These are phyloP conservation scores for Zapus hudsonius DNA, from an alignment of 2,113 vertebrate genomes.

Conservation along the genomic window DNA sequence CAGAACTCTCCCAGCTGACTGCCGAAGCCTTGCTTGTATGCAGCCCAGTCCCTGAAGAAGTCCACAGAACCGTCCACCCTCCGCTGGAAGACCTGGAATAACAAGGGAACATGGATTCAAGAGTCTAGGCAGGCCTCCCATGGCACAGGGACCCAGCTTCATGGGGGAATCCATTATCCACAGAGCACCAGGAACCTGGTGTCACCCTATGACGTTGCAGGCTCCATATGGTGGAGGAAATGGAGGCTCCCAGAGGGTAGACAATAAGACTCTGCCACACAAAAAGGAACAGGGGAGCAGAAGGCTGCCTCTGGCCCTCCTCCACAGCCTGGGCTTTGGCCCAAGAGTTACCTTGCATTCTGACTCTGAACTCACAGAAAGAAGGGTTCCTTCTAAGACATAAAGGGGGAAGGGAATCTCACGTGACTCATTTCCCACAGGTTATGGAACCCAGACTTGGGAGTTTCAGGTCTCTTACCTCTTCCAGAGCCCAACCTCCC, in stretches of 20 bases:
- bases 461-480: rapidly evolving
- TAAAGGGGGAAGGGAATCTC: rapidly evolving
- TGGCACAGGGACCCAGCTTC: rapidly evolving
- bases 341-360: rapidly evolving
- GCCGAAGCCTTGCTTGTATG: constrained; percentile 82
- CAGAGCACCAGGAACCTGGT: not conserved
- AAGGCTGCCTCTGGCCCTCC: rapidly evolving
- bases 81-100: constrained; percentile 79
- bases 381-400: rapidly evolving
- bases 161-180: rapidly evolving
- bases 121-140: rapidly evolving
- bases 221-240: rapidly evolving
- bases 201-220: rapidly evolving
- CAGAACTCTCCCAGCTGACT: constrained; percentile 83
- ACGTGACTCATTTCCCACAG: not conserved
- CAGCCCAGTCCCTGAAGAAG: constrained; percentile 77
- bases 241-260: not conserved
- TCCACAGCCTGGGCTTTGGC: rapidly evolving
- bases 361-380: rapidly evolving
- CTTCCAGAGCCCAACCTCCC: rapidly evolving
- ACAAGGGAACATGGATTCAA: not conserved
- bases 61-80: constrained; percentile 78
- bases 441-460: rapidly evolving
- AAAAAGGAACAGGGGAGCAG: too few relatives aligned
- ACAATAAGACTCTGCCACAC: not conserved